Base-by-base conservation (phyloP, 2,113 vertebrate species). In the Suricata suricatta region DNA sequence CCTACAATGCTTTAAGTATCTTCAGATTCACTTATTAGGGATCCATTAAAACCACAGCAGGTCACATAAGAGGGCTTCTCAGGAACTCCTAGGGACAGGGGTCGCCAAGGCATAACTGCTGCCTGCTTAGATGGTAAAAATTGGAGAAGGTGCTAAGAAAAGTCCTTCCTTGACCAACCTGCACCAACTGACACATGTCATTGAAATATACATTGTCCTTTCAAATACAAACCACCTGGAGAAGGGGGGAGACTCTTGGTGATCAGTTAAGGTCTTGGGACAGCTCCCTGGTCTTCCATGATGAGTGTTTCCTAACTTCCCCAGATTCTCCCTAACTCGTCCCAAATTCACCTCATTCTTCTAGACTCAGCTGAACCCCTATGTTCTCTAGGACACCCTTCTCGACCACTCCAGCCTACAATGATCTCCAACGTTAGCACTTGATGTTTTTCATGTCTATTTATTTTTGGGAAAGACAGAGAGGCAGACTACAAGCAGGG, bases 51-150 rank as follows among this genome's bases (percentile, higher is more conserved):
- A 83, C 21, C 13, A 29, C 60, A 38, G 63, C 2, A 29, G 21
- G 50, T 41, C 52, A 3, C 44, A 35, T 7, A 31, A 50, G 10
- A 64, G 14, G 21, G 27, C 14, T 69, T 4, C 21, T 10, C 15
- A 11, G 8, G 31, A 35, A 15, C 27, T 2, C 9, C 54, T 29
- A 29, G n/a, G 38, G 23, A 35, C 52, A 50, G 47, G 25, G 2
- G 63, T 7, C 11, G 10, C 1, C 9, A 33, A 38, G 27, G 10
- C 5, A 2, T 1, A 41, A 72, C 0, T n/a, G 0, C 3, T 8
- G 16, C 15, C 31, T n/a, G 23, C 19, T 44, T 8, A 16, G 54
- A 38, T 0, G 33, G 41, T 0, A 14, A 14, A 33, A n/a, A 21
- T 0, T 4, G 57, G 16, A 57, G 54, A 77, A 7, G 13, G 9